Base-by-base conservation (phyloP, 2,888 invertebrate species). In the Nemoura dubitans region DNA sequence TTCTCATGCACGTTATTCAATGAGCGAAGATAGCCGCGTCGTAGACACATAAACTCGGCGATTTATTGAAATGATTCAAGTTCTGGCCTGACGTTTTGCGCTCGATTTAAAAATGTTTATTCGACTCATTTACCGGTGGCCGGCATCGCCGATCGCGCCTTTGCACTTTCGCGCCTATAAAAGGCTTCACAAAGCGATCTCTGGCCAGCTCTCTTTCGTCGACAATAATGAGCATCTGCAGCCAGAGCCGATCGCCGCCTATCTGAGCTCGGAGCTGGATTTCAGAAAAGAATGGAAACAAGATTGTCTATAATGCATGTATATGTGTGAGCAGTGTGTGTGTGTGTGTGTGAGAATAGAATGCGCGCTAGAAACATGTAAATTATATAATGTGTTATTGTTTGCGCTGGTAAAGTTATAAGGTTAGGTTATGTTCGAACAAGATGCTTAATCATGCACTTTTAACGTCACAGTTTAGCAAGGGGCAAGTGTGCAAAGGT, bases 351-450 rank as follows among this genome's bases (percentile, higher is more conserved):
- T 10, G 36, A 3, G 36, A 36, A 59, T 59, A 59, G 59, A 59
- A 59, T 59, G 59, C 59, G 59, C 59, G 59, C 21, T 21, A 21
- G 21, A 26, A 26, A 26, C 42, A 83, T 83, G 83, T 83, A 83
- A 83, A 83, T 83, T 26, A 42, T 43, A 26, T 83, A 36, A 83
- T 83, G 83, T 43, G 43, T 83, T 83, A 83, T 83, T 83, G 83
- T 83, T 83, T 83, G 42, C 5, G 5, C 59, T 7, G 59, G 59
- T 59, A 21, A 59, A 59, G 10, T 43, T 26, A 30, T 26, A 42
- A 83, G 42, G 83, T 42, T 26, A 43, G 81, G 81, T 29, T 81
- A 81, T 81, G 42, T 83, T 2, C 42, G 83, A 26, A 83, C 83
- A 83, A 83, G 83, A 43, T 43, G 29, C 25, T 83, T 83, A 43